Evolutionary conservation across 2,797 vertebrate species (phyloP).

Genomic region (Tauraco hartlaubi): DNA sequence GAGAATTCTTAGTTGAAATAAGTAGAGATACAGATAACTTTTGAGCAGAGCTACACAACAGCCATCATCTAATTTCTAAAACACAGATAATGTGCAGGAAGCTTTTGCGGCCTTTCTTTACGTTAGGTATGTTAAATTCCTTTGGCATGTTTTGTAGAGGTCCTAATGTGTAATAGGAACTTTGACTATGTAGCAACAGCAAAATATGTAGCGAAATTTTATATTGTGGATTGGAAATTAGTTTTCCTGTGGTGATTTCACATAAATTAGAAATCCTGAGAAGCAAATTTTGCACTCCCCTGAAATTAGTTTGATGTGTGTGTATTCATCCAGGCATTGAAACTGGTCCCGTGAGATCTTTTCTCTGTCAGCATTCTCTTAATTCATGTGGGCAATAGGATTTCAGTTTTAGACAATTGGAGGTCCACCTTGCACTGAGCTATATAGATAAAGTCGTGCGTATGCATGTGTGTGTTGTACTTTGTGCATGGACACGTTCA

Average conservation of each 20-base stretch:
- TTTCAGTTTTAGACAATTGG: neutral
- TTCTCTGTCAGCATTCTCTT: neutral
- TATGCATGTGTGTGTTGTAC: neutral
- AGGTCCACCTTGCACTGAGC: neutral
- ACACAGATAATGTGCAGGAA: neutral
- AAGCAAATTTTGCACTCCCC: neutral
- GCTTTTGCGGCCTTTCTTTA: neutral
- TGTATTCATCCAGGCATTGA: neutral
- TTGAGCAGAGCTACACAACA: neutral
- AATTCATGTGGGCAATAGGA: neutral
- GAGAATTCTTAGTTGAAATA: conserved; percentile 39
- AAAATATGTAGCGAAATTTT: neutral
- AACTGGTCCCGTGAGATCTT: neutral
- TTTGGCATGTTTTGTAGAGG: neutral
- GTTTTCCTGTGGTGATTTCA: neutral
- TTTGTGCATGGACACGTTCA: neutral
- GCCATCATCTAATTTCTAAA: neutral
- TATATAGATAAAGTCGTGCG: neutral
- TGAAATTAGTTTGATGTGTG: neutral
- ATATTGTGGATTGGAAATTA: neutral
- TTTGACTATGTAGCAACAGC: neutral
- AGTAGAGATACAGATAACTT: neutral
- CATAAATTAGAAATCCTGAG: neutral
- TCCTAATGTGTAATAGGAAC: neutral
- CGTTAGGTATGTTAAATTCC: neutral